Percentiles rank a stretch among this genome's conserved stretches.
Conservation (phyloP, 2,888 invertebrate species). For the Drosophila paracracens region DNA sequence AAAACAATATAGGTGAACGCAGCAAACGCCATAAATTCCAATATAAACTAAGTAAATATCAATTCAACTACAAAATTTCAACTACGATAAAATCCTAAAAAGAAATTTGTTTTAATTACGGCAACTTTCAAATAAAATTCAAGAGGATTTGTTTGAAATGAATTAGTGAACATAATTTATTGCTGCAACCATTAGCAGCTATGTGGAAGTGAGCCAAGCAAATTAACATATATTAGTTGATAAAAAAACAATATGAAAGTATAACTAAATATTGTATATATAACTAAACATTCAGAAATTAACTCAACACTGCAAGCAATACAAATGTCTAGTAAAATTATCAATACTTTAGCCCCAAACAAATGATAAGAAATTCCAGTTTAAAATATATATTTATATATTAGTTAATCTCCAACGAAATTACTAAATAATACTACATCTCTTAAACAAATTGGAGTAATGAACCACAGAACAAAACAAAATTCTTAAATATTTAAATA, state of each 20-base stretch:
- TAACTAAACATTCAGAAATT: background rate
- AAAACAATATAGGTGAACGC: constrained; percentile 56
- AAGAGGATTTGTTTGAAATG: background rate
- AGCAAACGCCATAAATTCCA: constrained; percentile 29
- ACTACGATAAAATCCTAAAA: background rate
- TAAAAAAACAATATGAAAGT: background rate
- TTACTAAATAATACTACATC: background rate
- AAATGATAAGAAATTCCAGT: background rate
- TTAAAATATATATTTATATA: background rate
- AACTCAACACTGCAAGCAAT: background rate
- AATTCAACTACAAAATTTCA: background rate
- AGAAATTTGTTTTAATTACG: background rate
- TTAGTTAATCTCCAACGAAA: background rate
- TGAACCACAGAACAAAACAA: background rate
- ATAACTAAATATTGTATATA: too few relatives aligned
- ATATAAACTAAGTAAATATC: constrained; percentile 9
- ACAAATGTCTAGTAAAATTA: background rate
- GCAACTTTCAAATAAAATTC: constrained; percentile 7
- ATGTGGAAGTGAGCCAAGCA: constrained; percentile 22
- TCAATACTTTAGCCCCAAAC: background rate
- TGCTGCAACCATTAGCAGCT: constrained; percentile 36
- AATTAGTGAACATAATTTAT: constrained; percentile 31
- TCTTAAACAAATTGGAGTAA: background rate
- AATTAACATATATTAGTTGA: background rate
- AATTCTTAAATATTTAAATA: background rate